phyloP scores from a whole-genome alignment of 2,113 vertebrate genomes.

The Pangasianodon gigas region DNA sequence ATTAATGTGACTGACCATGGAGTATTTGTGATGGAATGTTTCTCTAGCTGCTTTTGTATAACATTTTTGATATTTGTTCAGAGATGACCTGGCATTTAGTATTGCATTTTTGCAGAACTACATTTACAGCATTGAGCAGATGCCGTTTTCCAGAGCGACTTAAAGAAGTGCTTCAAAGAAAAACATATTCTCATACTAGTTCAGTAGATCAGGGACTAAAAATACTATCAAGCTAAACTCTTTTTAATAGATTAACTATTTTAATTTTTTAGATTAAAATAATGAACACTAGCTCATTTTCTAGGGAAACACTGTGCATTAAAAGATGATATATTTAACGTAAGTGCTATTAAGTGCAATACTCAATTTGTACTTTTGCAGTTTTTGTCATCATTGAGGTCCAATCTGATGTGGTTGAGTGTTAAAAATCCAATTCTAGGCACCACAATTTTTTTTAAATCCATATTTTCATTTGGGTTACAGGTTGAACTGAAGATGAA shows the following conservation, averaged over 20 bases:
- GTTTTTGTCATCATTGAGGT: neutral
- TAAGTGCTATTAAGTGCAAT: neutral
- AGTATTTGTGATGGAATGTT: neutral
- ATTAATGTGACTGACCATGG: neutral
- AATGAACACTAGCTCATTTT: no score
- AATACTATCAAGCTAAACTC: neutral
- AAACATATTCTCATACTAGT: neutral
- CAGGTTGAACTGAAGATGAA: slow-evolving; percentile 96
- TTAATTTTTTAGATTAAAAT: neutral
- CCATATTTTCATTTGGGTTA: neutral
- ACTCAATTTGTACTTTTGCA: neutral
- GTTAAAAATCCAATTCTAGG: neutral
- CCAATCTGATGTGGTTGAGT: neutral
- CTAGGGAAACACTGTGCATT: neutral
- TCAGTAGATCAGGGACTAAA: neutral
- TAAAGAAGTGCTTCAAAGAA: neutral
- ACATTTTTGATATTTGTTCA: neutral
- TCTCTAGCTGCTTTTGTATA: neutral
- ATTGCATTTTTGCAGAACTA: neutral
- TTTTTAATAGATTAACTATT: neutral
- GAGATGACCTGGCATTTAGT: neutral
- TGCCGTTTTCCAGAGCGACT: neutral
- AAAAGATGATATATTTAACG: neutral
- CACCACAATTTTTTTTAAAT: neutral
- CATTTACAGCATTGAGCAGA: neutral